A percentile compares a stretch with the other conserved stretches of the same genome.
These are phyloP conservation scores for Ormyrus pomaceus DNA, from an alignment of 2,888 invertebrate species.

Conservation along the genomic window DNA sequence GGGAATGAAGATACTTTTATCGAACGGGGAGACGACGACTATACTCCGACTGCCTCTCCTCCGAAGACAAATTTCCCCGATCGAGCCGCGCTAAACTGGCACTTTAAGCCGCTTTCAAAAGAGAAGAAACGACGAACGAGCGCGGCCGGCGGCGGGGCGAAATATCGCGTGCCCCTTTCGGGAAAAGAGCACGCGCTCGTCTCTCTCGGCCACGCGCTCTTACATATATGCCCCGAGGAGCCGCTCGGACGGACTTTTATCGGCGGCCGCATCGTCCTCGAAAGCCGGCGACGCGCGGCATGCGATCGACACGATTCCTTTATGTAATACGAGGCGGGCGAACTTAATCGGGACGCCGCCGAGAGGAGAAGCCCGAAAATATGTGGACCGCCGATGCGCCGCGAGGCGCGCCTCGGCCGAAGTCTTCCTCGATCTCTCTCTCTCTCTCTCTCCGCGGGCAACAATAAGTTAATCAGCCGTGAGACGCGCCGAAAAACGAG, in stretches of 20 bases:
- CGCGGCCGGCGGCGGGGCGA: background rate
- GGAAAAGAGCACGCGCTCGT: background rate
- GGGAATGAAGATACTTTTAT: background rate
- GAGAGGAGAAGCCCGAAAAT: conserved; percentile 19
- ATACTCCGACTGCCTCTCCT: too few relatives aligned
- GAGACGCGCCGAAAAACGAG: conserved; percentile 12
- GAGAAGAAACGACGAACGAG: background rate
- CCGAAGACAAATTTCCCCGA: too few relatives aligned
- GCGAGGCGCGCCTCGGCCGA: conserved; percentile 8
- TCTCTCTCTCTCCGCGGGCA: background rate
- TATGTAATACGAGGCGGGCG: conserved; percentile 43
- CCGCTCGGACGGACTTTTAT: conserved; percentile 1
- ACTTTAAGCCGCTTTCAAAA: too few relatives aligned
- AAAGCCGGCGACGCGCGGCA: conserved; percentile 13
- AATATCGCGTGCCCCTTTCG: conserved; percentile 25
- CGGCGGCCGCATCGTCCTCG: conserved; percentile 37
- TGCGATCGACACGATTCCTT: conserved; percentile 41
- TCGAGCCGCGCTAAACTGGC: too few relatives aligned
- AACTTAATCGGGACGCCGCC: conserved; percentile 42
- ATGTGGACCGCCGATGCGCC: conserved; percentile 42
- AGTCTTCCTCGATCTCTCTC: conserved; percentile 8
- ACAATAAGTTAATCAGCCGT: conserved; percentile 40
- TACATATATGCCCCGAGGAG: background rate
- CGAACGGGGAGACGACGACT: conserved; percentile 17
- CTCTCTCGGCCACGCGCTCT: conserved; percentile 11